Evolutionary conservation across 2,797 vertebrate species (phyloP), one percentile per base, ranked within the genome.

Genomic region (Falco naumanni): DNA sequence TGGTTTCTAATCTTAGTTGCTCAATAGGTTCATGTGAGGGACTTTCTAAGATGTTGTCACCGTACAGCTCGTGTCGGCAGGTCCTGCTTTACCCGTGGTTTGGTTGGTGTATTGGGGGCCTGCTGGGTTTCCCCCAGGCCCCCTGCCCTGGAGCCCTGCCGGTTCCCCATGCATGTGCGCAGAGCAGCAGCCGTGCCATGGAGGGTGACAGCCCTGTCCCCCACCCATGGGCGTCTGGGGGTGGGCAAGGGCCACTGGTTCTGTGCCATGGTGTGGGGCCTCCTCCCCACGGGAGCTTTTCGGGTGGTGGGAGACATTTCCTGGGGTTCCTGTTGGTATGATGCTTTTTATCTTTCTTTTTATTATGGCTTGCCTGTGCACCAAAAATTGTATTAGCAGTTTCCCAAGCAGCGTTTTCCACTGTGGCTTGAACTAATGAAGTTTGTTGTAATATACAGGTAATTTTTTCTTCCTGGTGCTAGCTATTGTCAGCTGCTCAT

Each of bases 21-120:
- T 56, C 18, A 7, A 3, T 5, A 11, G 33, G 33, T 29, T 33
- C 72, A 24, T 0, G 3, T 12, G 31, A 29, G 45, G 17, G 65
- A 15, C 29, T 43, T 25, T 28, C 14, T 20, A 10, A n/a, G 37
- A 25, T 28, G 88, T 4, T 8, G 37, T 2, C 13, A 28, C 4
- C 4, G 0, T 18, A 11, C n/a, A 12, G 3, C 8, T 9, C 3
- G 1, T 16, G 51, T 34, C 2, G 2, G 29, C 29, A 11, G n/a
- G 6, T 47, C n/a, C 34, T 61, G 13, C 18, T 21, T 20, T 34
- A 2, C 3, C 51, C 9, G 4, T 5, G 19, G 53, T 39, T 41
- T 50, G 6, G 3, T 51, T 47, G 80, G 28, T 33, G 33, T 28
- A 4, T 10, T 3, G 20, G 47, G 34, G 29, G 15, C 31, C 56